Percentiles rank a stretch among this genome's conserved stretches.
Conservation (phyloP, 2,113 vertebrate genomes). For the Triplophysa rosa region DNA sequence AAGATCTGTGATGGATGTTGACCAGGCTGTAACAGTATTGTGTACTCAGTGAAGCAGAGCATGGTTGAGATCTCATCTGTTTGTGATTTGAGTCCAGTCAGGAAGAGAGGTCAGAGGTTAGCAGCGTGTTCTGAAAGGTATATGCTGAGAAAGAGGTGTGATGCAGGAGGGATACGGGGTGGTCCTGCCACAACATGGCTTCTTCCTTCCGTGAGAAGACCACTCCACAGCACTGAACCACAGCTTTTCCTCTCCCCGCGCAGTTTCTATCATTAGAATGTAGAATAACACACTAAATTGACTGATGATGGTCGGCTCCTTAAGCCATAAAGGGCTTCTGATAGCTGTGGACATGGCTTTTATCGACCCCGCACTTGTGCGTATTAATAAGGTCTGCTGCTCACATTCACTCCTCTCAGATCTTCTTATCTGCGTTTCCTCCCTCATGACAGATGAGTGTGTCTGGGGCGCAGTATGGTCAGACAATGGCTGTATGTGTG, state of each 20-base stretch:
- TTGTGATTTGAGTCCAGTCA: slow-evolving; percentile 49
- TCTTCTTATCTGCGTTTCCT: slow-evolving; percentile 54
- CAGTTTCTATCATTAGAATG: slow-evolving; percentile 38
- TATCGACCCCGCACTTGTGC: slow-evolving; percentile 52
- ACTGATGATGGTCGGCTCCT: slow-evolving; percentile 52
- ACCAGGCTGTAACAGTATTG: slow-evolving; percentile 30
- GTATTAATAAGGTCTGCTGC: slow-evolving; percentile 53
- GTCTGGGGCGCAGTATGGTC: slow-evolving; percentile 51
- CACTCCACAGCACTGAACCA: slow-evolving; percentile 16
- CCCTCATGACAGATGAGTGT: slow-evolving; percentile 53
- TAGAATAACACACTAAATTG: slow-evolving; percentile 24
- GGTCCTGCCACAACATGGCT: slow-evolving; percentile 33
- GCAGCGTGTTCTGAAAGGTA: slow-evolving; percentile 46
- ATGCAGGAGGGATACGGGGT: neutral
- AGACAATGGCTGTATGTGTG: slow-evolving; percentile 49
- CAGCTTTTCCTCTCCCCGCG: slow-evolving; percentile 16
- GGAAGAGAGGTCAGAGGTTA: slow-evolving; percentile 49
- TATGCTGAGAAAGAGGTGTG: neutral
- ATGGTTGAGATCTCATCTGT: slow-evolving; percentile 48
- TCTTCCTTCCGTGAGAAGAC: slow-evolving; percentile 25
- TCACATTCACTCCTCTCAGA: slow-evolving; percentile 49
- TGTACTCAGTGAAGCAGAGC: neutral
- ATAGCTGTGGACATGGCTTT: slow-evolving; percentile 54
- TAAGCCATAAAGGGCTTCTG: slow-evolving; percentile 49
- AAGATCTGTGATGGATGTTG: neutral